Base-by-base conservation (phyloP, 2,113 vertebrate species). In the Phaethon lepturus region DNA sequence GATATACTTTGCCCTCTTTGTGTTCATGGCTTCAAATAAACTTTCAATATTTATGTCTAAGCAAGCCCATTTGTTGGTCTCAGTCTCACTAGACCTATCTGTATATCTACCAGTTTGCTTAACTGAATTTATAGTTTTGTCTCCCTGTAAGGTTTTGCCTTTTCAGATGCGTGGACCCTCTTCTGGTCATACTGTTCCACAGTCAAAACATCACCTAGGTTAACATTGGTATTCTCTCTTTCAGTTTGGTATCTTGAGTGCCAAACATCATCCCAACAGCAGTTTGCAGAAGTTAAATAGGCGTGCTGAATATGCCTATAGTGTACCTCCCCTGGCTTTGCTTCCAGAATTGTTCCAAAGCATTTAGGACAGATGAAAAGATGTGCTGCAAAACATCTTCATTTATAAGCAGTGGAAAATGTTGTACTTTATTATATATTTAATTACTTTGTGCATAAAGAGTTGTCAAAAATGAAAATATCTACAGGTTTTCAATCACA, bases 261-360 rank as follows among this genome's bases (percentile, higher is more conserved):
- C 45, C 75, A 69, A 79, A 29, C 10, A 20, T 52, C 31, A 29
- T 53, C 18, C 40, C 28, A 58, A 38, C 8, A 71, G 52, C 55
- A 84, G n/a, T 55, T 79, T 31, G 15, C 49, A 47, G 52, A 69
- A 49, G 49, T 69, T 73, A 45, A 76, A 68, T 4, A 31, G 38
- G 12, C 68, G 22, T 23, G 13, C 17, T 62, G 35, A 53, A 33
- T 47, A 42, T 23, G 13, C 31, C 18, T 88, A 0, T 52, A 66
- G 7, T 58, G 29, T 64, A 17, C 3, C 4, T 52, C 16, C 3
- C 10, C 0, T 25, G 3, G 0, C 17, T 84, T 77, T 77, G 15
- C 80, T 86, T 67, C 22, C 33, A 64, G 67, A 83, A 53, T 68
- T 86, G 14, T 81, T 73, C 17, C 0, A 0, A 77, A 86, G 17